Evolutionary conservation across 2,113 vertebrate genomes (phyloP), one percentile per base, ranked within the genome.

Genomic region (Scolopax mira): DNA sequence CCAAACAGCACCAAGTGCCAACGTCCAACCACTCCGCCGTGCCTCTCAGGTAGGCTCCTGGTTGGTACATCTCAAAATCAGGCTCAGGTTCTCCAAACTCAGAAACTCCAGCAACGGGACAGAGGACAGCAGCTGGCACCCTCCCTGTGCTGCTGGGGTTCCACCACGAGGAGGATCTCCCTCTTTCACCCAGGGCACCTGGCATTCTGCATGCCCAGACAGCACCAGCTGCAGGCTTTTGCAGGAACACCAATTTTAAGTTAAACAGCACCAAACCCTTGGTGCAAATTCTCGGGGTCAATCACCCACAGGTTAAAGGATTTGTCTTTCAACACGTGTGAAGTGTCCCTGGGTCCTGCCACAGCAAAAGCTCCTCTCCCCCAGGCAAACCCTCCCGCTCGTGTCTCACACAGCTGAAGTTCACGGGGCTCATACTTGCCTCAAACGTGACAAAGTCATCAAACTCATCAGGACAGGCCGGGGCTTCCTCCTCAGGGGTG

Each of bases 381-480:
- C 55, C 44, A 49, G 55, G 4, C 75, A 33, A 35, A 37, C 55
- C 25, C 79, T 30, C 75, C 30, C 7, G 46, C n/a, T 31, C 57
- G 7, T 31, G 55, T 2, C 57, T 71, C 57, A 9, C 7, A 13
- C 24, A 27, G 64, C 30, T 11, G 24, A 37, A 52, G 30, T 3
- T 10, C 11, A 35, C 52, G 21, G 52, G 5, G 5, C 37, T 77
- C 13, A 13, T 80, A 97, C 99, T 99, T 97, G 98, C 99, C 99
- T 99, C 99, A 44, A 98, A 98, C 5, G 98, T 97, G 69, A 98
- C 97, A 18, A 98, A 98, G 84, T 98, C 98, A 46, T 99, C 99
- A 18, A 99, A 99, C 82, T 99, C 99, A 94, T 99, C 99, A 0
- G 98, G 97, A 89, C 99, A 99, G 94, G 98, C 93, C 0, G 98